phyloP scores from a whole-genome alignment of 2,888 invertebrate species.

The Boloria selene region DNA sequence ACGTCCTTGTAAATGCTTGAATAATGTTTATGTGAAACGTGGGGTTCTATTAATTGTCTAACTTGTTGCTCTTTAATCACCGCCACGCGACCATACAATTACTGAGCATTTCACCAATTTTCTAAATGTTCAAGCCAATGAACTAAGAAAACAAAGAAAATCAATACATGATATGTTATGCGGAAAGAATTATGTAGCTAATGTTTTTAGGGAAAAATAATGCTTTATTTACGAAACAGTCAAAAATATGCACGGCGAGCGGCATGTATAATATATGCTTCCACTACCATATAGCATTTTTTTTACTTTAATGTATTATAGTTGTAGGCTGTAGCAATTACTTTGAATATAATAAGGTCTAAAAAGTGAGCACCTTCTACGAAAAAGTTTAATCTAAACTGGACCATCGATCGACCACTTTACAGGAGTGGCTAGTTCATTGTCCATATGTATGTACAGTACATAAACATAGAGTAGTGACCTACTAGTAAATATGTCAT shows the following conservation, averaged over 20 bases:
- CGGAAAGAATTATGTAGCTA: background rate
- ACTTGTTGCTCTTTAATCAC: conserved; percentile 54
- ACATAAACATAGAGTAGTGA: conserved; percentile 34
- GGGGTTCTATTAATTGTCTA: conserved; percentile 51
- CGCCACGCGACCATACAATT: conserved; percentile 5
- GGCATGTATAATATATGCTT: too few species aligned
- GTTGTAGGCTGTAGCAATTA: too few species aligned
- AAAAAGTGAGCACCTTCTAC: background rate
- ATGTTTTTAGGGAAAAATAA: too few species aligned
- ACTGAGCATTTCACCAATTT: conserved; percentile 1
- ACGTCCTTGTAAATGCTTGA: conserved; percentile 32
- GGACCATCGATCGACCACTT: conserved; percentile 31
- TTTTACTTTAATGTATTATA: too few species aligned
- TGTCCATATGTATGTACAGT: conserved; percentile 27
- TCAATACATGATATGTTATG: background rate
- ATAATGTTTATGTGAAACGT: conserved; percentile 51
- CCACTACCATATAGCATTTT: too few species aligned
- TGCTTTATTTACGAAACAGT: too few species aligned
- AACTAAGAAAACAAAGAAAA: conserved; percentile 5
- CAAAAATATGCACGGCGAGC: too few species aligned
- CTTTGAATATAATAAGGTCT: too few species aligned
- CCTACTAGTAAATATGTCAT: conserved; percentile 34
- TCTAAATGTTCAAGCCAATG: conserved; percentile 1
- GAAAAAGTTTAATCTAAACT: conserved; percentile 22
- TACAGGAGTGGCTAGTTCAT: conserved; percentile 35